phyloP scores from a whole-genome alignment of 64 coral and sea anemone species.

The Pachyseris speciosa region DNA sequence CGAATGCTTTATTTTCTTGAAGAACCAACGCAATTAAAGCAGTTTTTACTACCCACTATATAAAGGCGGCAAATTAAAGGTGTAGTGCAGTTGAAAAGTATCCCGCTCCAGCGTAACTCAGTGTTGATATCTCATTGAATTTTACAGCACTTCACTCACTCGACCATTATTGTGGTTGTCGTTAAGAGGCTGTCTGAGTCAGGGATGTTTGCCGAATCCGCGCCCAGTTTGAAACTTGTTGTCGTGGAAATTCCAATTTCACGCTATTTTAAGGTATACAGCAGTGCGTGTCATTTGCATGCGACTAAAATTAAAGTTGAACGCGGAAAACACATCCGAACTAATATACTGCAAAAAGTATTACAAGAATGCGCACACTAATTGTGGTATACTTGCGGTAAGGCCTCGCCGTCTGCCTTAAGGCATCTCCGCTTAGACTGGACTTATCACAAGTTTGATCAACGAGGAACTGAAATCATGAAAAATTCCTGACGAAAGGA shows the following conservation, averaged over 20 bases:
- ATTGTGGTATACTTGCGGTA: background rate
- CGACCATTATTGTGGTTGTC: background rate
- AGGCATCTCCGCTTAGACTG: background rate
- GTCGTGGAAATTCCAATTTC: conserved; percentile 22
- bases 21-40: no score
- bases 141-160: background rate
- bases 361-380: background rate
- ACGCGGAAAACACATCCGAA: background rate
- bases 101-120: no score
- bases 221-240: background rate
- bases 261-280: conserved; percentile 14
- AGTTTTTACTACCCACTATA: no score
- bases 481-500: background rate
- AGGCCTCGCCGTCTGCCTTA: background rate
- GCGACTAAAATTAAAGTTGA: background rate
- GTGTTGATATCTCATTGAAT: background rate
- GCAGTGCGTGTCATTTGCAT: background rate
- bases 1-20: no score
- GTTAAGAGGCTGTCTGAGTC: background rate
- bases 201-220: background rate
- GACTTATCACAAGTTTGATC: background rate
- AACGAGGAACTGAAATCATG: background rate
- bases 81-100: no score
- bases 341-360: background rate
- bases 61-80: no score